Evolutionary conservation across 2,888 invertebrate genomes (phyloP).

Genomic region (Flexamia atlantica): DNA sequence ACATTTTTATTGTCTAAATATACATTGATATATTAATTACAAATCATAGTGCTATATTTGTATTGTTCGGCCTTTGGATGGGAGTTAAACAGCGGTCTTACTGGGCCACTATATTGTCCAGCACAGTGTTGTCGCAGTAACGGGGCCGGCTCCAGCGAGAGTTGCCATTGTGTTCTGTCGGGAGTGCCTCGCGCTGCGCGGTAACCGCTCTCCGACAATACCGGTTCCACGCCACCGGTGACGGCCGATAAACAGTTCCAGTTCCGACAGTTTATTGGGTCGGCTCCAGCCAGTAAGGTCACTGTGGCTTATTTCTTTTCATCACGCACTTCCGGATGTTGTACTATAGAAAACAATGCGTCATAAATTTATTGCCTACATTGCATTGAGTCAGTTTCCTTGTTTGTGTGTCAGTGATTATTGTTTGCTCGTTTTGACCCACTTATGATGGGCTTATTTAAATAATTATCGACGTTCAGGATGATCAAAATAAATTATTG

Average conservation of each 20-base stretch:
- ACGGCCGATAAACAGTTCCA: constrained; percentile 3
- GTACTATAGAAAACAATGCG: background rate
- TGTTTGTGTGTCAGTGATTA: no score
- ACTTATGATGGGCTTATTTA: no score
- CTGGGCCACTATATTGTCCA: no score
- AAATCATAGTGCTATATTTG: no score
- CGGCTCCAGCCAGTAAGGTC: background rate
- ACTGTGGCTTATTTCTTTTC: background rate
- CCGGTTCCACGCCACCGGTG: constrained; percentile 7
- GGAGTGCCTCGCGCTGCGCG: background rate
- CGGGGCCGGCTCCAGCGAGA: background rate
- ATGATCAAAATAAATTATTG: no score
- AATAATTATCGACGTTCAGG: no score
- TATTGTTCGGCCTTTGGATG: no score
- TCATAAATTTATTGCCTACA: background rate
- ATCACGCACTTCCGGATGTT: background rate
- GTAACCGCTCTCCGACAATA: constrained; percentile 20
- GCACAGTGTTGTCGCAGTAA: background rate
- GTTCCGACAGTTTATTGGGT: constrained; percentile 5
- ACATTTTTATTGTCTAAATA: no score
- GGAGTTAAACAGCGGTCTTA: no score
- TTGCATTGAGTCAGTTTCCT: no score
- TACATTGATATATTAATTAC: no score
- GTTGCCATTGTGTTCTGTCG: background rate
- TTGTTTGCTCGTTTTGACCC: no score